Conservation (phyloP, 2,888 invertebrate species). For the Ligdia adustata region DNA sequence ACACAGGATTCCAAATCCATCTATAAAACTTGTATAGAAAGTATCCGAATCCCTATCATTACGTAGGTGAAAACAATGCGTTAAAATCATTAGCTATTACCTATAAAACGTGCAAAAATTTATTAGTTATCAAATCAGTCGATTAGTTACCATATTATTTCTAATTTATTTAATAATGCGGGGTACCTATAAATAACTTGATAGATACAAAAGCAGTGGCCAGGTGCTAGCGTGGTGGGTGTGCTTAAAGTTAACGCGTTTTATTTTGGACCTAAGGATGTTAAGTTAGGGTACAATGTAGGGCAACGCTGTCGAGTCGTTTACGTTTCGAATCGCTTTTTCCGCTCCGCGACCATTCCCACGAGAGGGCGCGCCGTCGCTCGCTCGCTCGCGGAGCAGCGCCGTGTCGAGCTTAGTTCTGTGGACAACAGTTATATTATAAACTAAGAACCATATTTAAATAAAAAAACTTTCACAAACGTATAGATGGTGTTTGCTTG, state of each 20-base stretch:
- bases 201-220: conserved; percentile 61
- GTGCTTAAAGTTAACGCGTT: conserved; percentile 37
- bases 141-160: conserved; percentile 31
- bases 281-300: conserved; percentile 18
- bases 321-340: conserved; percentile 85
- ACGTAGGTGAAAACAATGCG: conserved; percentile 54
- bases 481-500: too few relatives aligned
- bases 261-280: conserved; percentile 33
- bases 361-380: conserved; percentile 82
- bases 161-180: conserved; percentile 21
- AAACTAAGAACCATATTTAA: background rate
- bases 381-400: conserved; percentile 68
- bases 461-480: background rate
- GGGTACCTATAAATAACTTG: conserved; percentile 20
- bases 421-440: conserved; percentile 36
- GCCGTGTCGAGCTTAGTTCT: conserved; percentile 68
- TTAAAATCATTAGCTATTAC: conserved; percentile 38
- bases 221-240: conserved; percentile 79
- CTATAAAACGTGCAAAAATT: conserved; percentile 34
- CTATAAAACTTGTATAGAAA: background rate
- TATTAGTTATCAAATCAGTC: conserved; percentile 36
- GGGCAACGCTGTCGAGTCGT: conserved; percentile 23
- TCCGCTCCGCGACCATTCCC: conserved; percentile 90
- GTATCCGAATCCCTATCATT: too few relatives aligned
- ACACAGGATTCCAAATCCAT: conserved; percentile 3